Evolutionary conservation across 2,888 invertebrate species (phyloP), one percentile per base, ranked within the genome.

Genomic region (Furcula furcula): DNA sequence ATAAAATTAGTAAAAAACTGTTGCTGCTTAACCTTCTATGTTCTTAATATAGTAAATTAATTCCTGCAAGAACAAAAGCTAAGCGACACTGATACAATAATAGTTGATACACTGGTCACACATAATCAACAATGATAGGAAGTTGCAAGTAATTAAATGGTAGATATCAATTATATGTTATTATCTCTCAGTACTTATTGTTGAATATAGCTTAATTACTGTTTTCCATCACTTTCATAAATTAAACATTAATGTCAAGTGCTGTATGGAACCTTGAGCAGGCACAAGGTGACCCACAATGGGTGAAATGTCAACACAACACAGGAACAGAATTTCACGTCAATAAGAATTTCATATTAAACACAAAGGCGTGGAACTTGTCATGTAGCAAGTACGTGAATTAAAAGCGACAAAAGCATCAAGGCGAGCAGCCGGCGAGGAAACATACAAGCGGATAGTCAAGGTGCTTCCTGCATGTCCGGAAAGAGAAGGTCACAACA

Each of bases 381-480:
- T 71, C 18, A 77, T 76, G 73, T 63, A 59, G 62, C 60, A 55
- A 55, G 53, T 61, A 69, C 71, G 54, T 73, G 72, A 65, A 78
- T 78, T 75, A 84, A 72, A 80, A 76, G 75, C 76, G 14, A 77
- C 74, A 67, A 63, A 57, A 61, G 58, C 53, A 66, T 68, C 87
- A 87, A 88, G 88, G 88, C 73, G 57, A 88, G 67, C 88, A 58
- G 68, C 74, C 58, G 65, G 66, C 64, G 76, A 83, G 86, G 85
- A 87, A 86, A 85, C 72, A 72, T 67, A 78, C 68, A 60, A 78
- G 66, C 79, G 75, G 79, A 81, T 74, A 78, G 55, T 80, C 89
- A 89, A 89, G 89, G 89, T 71, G 71, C 84, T 89, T 89, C 89
- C 89, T 88, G 78, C 77, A 84, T 80, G 80, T 79, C 86, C 87